Evolutionary conservation across 2,113 vertebrate genomes (phyloP).

Genomic region (Orthonyx spaldingii): DNA sequence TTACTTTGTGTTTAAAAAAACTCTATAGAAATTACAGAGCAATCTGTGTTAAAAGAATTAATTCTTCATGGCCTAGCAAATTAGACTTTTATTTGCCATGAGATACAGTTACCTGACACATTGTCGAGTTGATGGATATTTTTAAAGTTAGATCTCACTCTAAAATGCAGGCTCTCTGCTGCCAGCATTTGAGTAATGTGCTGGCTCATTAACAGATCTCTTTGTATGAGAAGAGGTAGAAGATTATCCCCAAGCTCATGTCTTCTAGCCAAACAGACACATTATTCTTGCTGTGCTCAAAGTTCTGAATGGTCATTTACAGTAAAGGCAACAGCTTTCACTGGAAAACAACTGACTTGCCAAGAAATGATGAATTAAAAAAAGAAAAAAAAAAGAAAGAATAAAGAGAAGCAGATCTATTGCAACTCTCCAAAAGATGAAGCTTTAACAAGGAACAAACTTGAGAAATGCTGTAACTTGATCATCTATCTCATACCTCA

Average conservation of each 20-base stretch:
- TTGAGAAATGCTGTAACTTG: not conserved
- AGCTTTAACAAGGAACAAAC: not conserved
- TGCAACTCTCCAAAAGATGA: not conserved
- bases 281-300: conserved; percentile 44
- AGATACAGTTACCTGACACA: not conserved
- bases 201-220: conserved; percentile 49
- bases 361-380: conserved; percentile 13
- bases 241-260: conserved; percentile 49
- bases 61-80: not conserved
- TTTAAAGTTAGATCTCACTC: not conserved
- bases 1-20: not conserved
- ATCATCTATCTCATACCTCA: not conserved
- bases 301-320: conserved; percentile 64
- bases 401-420: not conserved
- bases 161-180: not conserved
- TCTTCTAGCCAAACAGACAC: conserved; percentile 51
- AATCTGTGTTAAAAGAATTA: not conserved
- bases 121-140: not conserved
- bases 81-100: not conserved
- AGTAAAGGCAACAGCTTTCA: conserved; percentile 55
- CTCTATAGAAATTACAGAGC: not conserved
- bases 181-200: conserved; percentile 48
- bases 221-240: conserved; percentile 31
- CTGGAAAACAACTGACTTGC: conserved; percentile 55
- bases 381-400: not conserved